Conservation (phyloP, 1,140 invertebrate genomes). For the Whitmania pigra region DNA sequence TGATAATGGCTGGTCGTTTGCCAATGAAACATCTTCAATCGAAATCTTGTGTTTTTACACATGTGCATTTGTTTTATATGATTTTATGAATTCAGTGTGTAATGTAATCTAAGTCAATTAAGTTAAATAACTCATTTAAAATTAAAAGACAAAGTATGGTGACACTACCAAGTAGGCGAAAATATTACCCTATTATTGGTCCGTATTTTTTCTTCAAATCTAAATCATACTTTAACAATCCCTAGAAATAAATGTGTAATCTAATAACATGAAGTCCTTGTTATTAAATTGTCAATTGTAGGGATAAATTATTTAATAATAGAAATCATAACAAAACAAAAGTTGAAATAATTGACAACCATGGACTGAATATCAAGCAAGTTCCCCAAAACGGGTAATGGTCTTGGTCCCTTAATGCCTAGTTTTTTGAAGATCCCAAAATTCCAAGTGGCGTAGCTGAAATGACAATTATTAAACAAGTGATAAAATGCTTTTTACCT, state of each 20-base stretch:
- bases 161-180: not conserved
- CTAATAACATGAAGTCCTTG: not conserved
- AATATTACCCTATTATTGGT: not conserved
- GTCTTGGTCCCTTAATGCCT: constrained; percentile 19
- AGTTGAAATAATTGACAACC: not conserved
- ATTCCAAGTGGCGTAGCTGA: constrained; percentile 14
- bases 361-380: constrained; percentile 6
- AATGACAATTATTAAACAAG: too few relatives aligned
- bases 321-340: not conserved
- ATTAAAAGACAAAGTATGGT: not conserved
- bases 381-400: constrained; percentile 17
- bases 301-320: not conserved
- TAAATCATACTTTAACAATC: constrained; percentile 9
- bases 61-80: too few relatives aligned
- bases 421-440: constrained; percentile 21
- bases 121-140: not conserved
- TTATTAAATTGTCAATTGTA: not conserved
- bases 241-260: not conserved
- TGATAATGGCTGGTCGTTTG: not conserved
- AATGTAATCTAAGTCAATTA: not conserved
- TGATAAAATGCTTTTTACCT: too few relatives aligned
- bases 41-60: too few relatives aligned
- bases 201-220: constrained; percentile 15
- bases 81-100: too few relatives aligned
- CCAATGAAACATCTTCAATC: not conserved